Evolutionary conservation across 2,797 vertebrate species (phyloP).

Genomic region (Schizothorax lantsangensis): DNA sequence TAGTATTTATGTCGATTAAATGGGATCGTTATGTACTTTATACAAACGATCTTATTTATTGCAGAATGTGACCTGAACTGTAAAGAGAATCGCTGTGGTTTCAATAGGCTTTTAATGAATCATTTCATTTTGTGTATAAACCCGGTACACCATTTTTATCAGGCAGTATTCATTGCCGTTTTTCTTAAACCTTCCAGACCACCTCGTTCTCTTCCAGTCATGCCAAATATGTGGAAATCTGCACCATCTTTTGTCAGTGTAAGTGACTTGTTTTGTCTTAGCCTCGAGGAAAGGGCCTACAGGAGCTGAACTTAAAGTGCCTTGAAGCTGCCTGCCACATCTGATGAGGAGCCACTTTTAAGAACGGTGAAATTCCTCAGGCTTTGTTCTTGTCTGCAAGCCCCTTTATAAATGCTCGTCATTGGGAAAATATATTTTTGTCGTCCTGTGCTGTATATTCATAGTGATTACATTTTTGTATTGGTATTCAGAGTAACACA

Average conservation of each 20-base stretch:
- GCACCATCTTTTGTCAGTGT: constrained; percentile 12
- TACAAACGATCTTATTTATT: constrained; percentile 74
- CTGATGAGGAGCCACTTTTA: constrained; percentile 30
- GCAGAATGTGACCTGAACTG: constrained; percentile 60
- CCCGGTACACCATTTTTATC: constrained; percentile 8
- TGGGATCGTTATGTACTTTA: constrained; percentile 36
- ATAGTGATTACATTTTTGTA: constrained; percentile 82
- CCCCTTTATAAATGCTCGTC: constrained; percentile 65
- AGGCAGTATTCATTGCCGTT: background rate
- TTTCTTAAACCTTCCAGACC: background rate
- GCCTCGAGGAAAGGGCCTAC: background rate
- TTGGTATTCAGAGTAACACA: constrained; percentile 86
- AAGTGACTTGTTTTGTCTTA: constrained; percentile 15
- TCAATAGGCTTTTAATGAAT: constrained; percentile 12
- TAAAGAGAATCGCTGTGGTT: constrained; percentile 21
- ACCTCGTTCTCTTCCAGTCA: background rate
- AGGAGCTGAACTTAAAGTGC: constrained; percentile 38
- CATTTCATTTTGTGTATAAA: constrained; percentile 5
- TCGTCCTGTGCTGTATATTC: constrained; percentile 87
- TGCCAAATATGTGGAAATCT: constrained; percentile 2
- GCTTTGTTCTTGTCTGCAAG: constrained; percentile 59
- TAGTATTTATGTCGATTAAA: constrained; percentile 28
- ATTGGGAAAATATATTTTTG: constrained; percentile 70
- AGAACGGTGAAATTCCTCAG: constrained; percentile 50
- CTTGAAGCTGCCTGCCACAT: constrained; percentile 57